Conservation (phyloP, 1,140 invertebrate species). For the Procambarus virginalis region DNA sequence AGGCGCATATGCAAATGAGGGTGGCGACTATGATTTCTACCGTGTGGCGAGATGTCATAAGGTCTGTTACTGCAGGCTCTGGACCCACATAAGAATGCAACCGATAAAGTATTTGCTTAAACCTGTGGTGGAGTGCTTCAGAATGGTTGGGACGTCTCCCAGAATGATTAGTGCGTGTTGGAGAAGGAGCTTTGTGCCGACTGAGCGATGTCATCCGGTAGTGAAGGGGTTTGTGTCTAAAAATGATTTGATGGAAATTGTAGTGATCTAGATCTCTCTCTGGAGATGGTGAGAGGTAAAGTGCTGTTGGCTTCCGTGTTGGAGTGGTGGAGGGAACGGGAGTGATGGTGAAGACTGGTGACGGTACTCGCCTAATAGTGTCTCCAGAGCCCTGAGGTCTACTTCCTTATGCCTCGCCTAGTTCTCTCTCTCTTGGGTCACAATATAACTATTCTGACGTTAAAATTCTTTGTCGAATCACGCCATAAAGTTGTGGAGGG, state of each 20-base stretch:
- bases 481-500: no score
- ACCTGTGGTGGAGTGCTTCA: constrained; percentile 3
- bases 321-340: background rate
- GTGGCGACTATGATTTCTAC: background rate
- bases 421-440: no score
- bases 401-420: no score
- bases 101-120: constrained; percentile 45
- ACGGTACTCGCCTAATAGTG: background rate
- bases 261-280: no score
- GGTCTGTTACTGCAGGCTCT: background rate
- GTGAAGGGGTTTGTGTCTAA: no score
- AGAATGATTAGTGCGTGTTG: background rate
- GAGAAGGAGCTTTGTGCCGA: background rate
- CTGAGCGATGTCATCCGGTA: no score
- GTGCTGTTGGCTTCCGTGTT: background rate
- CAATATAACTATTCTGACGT: no score
- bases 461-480: no score
- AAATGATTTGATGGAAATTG: no score
- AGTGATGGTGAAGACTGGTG: background rate
- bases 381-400: no score
- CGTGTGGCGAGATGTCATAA: background rate
- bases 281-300: background rate
- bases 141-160: background rate
- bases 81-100: background rate
- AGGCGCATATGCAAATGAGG: constrained; percentile 4